Evolutionary conservation across 2,113 vertebrate genomes (phyloP), one percentile per base, ranked within the genome.

Genomic region (Nerophis lumbriciformis): DNA sequence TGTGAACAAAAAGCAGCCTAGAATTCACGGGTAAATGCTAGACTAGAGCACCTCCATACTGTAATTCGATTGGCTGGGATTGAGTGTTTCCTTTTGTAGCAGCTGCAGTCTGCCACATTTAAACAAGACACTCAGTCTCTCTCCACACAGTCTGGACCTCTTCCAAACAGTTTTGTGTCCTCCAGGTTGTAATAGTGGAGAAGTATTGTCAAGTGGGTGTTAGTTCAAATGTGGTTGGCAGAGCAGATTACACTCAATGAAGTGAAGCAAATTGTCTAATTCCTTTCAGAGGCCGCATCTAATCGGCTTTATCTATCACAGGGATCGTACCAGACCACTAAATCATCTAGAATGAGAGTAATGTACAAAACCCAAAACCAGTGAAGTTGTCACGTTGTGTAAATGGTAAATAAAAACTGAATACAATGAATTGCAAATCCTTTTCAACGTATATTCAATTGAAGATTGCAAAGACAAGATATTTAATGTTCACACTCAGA

Each of bases 221-320:
- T 28, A 8, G 48, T n/a, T 76, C 48, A 39, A 54, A 51, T 38
- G 48, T 65, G 45, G 48, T 57, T 67, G 54, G 56, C 53, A 2
- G 56, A 2, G 42, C 52, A 78, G 78, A 82, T 81, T 75, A 66
- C 65, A 49, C 5, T 48, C 65, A 73, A 71, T 42, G 48, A 83
- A 81, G 62, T 75, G 38, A 70, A 52, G 57, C 19, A 83, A 85
- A 84, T 80, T 73, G 68, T 59, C 75, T 76, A 76, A 84, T 84
- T 84, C 75, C 53, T 71, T 80, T 85, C 65, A 74, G 59, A 80
- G 57, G 72, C 19, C 2, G 19, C 51, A 49, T 65, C 48, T 85
- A 83, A 83, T 83, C 53, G 47, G 72, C 73, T 79, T 88, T 76
- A 82, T 84, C 74, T 83, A 48, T 65, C 28, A 9, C 59, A 50